Conservation (phyloP, 2,888 invertebrate species). For the Tryphoninae sp. region DNA sequence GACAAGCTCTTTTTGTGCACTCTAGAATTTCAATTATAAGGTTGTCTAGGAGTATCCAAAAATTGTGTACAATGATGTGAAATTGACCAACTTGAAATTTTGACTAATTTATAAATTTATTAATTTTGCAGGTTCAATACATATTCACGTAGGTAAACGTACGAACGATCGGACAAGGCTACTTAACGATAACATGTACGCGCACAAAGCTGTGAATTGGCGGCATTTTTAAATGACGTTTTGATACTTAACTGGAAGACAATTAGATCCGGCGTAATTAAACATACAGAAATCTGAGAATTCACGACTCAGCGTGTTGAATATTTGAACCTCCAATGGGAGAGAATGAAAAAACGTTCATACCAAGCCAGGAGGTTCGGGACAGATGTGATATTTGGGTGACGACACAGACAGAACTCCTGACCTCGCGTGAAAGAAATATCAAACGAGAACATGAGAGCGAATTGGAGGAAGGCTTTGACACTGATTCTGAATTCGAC, state of each 20-base stretch:
- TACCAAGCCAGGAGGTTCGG: slow-evolving; percentile 73
- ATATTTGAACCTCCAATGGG: slow-evolving; percentile 61
- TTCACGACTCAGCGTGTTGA: not conserved
- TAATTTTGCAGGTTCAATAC: slow-evolving; percentile 12
- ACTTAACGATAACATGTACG: not conserved
- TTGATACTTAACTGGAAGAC: not conserved
- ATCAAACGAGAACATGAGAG: slow-evolving; percentile 66
- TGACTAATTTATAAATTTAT: slow-evolving; percentile 9
- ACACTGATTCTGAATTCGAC: slow-evolving; percentile 79
- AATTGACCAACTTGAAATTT: not conserved
- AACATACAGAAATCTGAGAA: not conserved
- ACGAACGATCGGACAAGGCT: not conserved
- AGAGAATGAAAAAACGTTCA: slow-evolving; percentile 68
- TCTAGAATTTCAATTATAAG: slow-evolving; percentile 6
- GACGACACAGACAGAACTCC: slow-evolving; percentile 68
- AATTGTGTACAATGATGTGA: not conserved
- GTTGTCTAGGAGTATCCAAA: not conserved
- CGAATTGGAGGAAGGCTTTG: slow-evolving; percentile 73
- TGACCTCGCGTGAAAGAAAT: slow-evolving; percentile 51
- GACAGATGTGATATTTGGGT: slow-evolving; percentile 76
- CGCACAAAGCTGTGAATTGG: slow-evolving; percentile 14
- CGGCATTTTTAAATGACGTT: slow-evolving; percentile 15
- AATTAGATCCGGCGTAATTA: not conserved
- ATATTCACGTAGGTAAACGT: slow-evolving; percentile 1
- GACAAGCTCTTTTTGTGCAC: not conserved